Evolutionary conservation across 1,140 invertebrate genomes (phyloP), one percentile per base, ranked within the genome.

Genomic region (Aphaenogaster floridana): DNA sequence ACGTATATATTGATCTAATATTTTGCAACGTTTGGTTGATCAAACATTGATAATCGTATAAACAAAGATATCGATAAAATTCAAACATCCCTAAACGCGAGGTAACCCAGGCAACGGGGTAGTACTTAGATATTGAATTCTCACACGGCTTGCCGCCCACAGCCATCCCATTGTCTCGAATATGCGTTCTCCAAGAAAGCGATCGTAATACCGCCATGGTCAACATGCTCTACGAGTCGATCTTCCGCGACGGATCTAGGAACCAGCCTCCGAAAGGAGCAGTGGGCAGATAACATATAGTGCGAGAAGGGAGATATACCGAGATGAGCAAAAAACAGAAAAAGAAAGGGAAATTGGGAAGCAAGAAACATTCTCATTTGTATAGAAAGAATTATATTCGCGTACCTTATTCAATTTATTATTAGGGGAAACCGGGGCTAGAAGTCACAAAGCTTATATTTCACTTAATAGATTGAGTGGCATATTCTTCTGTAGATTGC

Each of bases 121-220:
- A n/a, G 36, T 66, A 28, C 28, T 28, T 28, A 45, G 69, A 54
- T 79, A 66, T 86, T 28, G 50, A 86, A 86, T 86, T 79, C 39
- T 57, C 61, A 78, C 63, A 78, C n/a, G n/a, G 34, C 13, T 61
- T 63, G 61, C 83, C 83, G 59, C 83, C 83, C 61, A 86, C 83
- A 50, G 15, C 13, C 8, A 28, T 64, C 13, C 74, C 34, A 86
- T 86, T 86, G 83, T 86, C 50, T 66, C 15, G 48, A 8, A 78
- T 63, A n/a, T 36, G 59, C 59, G 36, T 54, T 66, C 8, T 52
- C 34, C 13, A 9, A 74, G 36, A 48, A 64, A 61, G 36, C 39
- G 39, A 68, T 28, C 28, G 77, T 28, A 64, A 74, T 68, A 64
- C 84, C 89, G 79, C 89, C 78, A 89, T 86, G 54, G 85, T 86